Evolutionary conservation across 92 coral and sea anemone species (phyloP).

Genomic region (Meandrina meandrites): DNA sequence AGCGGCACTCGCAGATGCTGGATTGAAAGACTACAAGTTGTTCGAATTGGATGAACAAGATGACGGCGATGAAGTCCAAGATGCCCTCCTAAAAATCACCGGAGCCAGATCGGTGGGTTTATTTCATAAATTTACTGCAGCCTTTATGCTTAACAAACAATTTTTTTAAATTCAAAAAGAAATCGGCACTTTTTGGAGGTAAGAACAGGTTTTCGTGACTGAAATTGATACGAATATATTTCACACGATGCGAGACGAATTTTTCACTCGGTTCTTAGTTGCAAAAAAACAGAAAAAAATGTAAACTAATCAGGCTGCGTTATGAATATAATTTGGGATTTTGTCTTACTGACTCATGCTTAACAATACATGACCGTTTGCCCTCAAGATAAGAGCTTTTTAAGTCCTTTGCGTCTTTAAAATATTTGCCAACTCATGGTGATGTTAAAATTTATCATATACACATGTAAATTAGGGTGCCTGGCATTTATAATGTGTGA

Average conservation of each 20-base stretch:
- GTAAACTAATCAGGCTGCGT: too few species aligned
- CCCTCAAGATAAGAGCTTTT: background rate
- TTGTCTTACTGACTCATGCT: background rate
- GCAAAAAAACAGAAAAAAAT: too few species aligned
- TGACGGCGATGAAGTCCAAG: conserved; percentile 76
- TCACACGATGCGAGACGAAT: background rate
- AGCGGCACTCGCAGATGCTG: conserved; percentile 55
- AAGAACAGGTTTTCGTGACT: background rate
- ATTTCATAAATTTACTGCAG: background rate
- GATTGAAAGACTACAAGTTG: conserved; percentile 52
- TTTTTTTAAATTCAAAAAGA: background rate
- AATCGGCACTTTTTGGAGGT: background rate
- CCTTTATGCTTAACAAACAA: background rate
- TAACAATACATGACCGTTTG: background rate
- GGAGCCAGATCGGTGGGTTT: conserved; percentile 76
- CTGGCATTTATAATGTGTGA: background rate
- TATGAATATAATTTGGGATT: too few species aligned
- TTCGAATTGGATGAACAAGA: conserved; percentile 76
- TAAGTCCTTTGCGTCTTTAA: background rate
- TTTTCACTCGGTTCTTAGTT: too few species aligned
- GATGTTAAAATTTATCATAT: background rate
- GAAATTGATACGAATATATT: background rate
- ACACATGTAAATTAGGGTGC: background rate
- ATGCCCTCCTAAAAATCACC: conserved; percentile 57
- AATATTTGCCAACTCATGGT: background rate